These are phyloP conservation scores for Synchiropus splendidus DNA, from an alignment of 2,113 vertebrate genomes.

Conservation along the genomic window DNA sequence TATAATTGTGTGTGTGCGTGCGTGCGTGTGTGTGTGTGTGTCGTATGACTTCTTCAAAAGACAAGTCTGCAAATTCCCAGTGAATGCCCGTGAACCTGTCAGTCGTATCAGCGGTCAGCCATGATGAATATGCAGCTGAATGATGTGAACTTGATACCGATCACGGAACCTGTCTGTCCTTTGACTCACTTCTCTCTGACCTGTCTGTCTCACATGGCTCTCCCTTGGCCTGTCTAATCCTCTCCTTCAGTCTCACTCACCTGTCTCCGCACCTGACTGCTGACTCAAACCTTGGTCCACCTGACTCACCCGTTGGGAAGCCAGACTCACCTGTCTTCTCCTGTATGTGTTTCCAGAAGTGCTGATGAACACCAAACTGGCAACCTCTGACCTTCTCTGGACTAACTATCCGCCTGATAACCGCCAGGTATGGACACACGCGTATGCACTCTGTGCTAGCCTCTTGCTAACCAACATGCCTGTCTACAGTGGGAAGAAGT, in stretches of 20 bases:
- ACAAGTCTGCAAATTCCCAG: too few relatives aligned
- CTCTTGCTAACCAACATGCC: neutral
- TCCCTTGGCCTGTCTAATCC: neutral
- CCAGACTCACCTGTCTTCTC: neutral
- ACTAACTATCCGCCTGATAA: slow-evolving; percentile 63
- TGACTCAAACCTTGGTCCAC: neutral
- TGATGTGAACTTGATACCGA: too few relatives aligned
- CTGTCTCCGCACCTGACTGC: neutral
- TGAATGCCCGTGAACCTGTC: too few relatives aligned
- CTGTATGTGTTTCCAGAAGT: slow-evolving; percentile 61
- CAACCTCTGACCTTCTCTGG: slow-evolving; percentile 78
- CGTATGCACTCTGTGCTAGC: slow-evolving; percentile 1
- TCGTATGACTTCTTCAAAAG: neutral
- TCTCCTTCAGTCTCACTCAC: neutral
- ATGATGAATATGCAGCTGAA: too few relatives aligned
- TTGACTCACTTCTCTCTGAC: neutral
- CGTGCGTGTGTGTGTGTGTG: slow-evolving; percentile 3
- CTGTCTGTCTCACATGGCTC: neutral
- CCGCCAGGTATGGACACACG: slow-evolving; percentile 33
- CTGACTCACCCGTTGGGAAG: slow-evolving; percentile 4
- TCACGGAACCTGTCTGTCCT: neutral
- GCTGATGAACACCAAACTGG: slow-evolving; percentile 77
- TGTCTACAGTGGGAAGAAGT: slow-evolving; percentile 75
- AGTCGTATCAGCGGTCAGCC: too few relatives aligned
- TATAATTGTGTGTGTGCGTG: slow-evolving; percentile 3